phyloP scores from a whole-genome alignment of 2,113 vertebrate genomes.

The Mustelus asterias region DNA sequence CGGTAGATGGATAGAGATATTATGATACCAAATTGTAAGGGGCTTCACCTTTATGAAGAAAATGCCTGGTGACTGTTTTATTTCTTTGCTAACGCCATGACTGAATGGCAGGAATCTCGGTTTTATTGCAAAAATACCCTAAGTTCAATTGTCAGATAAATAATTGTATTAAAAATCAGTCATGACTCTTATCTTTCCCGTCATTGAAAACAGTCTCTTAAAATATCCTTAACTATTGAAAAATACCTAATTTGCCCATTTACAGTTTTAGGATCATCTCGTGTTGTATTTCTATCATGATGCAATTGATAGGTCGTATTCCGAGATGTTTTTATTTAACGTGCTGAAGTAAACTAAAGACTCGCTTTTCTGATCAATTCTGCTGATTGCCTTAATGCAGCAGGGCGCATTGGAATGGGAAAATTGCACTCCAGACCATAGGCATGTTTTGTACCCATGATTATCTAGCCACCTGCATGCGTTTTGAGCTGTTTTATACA shows the following conservation, averaged over 20 bases:
- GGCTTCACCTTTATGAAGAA: too few species aligned
- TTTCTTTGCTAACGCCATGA: too few species aligned
- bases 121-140: too few species aligned
- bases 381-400: not conserved
- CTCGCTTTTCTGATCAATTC: not conserved
- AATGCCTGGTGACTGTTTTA: too few species aligned
- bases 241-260: not conserved
- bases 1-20: too few species aligned
- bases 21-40: too few species aligned
- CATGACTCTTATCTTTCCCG: too few species aligned
- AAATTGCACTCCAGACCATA: not conserved
- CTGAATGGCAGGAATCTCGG: too few species aligned
- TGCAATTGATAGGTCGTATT: not conserved
- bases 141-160: too few species aligned
- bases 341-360: not conserved
- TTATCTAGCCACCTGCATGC: not conserved
- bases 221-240: not conserved
- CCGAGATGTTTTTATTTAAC: not conserved
- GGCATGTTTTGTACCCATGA: not conserved
- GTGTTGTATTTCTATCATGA: not conserved
- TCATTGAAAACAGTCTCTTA: not conserved
- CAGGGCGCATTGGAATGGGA: not conserved
- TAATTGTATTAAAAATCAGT: too few species aligned
- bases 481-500: not conserved
- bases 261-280: not conserved